Base-by-base conservation (phyloP, 2,113 vertebrate species). In the Callithrix jacchus region DNA sequence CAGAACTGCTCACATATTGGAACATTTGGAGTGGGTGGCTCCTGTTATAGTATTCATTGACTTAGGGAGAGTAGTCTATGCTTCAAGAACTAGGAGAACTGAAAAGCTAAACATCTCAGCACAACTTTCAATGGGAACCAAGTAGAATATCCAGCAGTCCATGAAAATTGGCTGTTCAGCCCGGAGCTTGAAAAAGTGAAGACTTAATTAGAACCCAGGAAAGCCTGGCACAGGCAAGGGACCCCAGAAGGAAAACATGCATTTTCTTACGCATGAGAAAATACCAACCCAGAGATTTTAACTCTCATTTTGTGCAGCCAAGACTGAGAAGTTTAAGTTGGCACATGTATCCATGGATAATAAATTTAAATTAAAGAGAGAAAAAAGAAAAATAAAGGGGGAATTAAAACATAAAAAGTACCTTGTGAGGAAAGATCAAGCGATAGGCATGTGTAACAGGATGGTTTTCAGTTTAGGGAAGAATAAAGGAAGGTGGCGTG, bases 311-410 rank as follows among this genome's bases (percentile, higher is more conserved):
- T 45, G 8, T 64, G 21, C n/a, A 71, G 77, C 58, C 47, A 93
- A 71, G 49, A 90, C 30, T 42, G 83, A 87, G 73, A 80, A 94
- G 83, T 96, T 94, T 61, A 87, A 77, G 32, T 95, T 95, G 87
- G 88, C 93, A 73, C 54, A 49, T 84, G 93, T 84, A 87, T 45
- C 42, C 64, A 16, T 49, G 18, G 74, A 61, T 77, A 95, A 94
- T 87, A 97, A 94, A 96, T 96, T 92, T 83, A 94, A 94, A 94
- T 81, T 83, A 94, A 89, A 95, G 37, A 45, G 40, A 68, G 27
- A 32, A 77, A 70, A 52, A 73, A 80, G 13, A 61, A 87, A 96
- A 97, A 93, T 82, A 94, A 61, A 73, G 45, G 79, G 27, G 18
- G 35, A 87, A 89, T 94, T 71, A 89, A 74, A 93, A 89, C 45